phyloP scores from a whole-genome alignment of 2,113 vertebrate genomes.

The Tor tambroides region DNA sequence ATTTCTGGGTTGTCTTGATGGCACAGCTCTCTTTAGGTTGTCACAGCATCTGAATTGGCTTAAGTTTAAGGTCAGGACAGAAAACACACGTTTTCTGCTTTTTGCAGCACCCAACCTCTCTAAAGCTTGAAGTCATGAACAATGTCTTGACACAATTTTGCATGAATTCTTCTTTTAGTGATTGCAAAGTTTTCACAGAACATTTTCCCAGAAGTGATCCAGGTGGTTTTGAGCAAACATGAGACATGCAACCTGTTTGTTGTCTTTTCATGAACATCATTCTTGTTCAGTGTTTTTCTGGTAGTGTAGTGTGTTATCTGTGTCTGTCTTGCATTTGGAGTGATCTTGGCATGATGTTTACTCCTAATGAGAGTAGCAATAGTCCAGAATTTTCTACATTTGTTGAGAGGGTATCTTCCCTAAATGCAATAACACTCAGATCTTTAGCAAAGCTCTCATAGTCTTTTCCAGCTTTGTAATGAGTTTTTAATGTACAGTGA shows the following conservation, averaged over 20 bases:
- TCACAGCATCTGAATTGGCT: not conserved
- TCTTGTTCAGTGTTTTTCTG: too few relatives aligned
- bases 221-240: not conserved
- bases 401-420: too few relatives aligned
- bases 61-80: not conserved
- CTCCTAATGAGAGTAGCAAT: too few relatives aligned
- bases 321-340: too few relatives aligned
- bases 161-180: not conserved
- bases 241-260: not conserved
- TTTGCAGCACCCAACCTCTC: not conserved
- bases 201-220: not conserved
- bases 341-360: too few relatives aligned
- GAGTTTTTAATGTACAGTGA: too few relatives aligned
- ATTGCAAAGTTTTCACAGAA: not conserved
- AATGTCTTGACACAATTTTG: not conserved
- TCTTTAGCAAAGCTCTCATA: too few relatives aligned
- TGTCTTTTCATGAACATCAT: too few relatives aligned
- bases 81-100: not conserved
- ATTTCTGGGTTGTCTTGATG: not conserved
- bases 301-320: too few relatives aligned
- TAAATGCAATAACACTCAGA: too few relatives aligned
- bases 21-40: not conserved
- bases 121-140: not conserved
- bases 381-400: too few relatives aligned
- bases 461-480: too few relatives aligned